Base-by-base conservation (phyloP, 2,113 vertebrate genomes). In the Cettia cetti region DNA sequence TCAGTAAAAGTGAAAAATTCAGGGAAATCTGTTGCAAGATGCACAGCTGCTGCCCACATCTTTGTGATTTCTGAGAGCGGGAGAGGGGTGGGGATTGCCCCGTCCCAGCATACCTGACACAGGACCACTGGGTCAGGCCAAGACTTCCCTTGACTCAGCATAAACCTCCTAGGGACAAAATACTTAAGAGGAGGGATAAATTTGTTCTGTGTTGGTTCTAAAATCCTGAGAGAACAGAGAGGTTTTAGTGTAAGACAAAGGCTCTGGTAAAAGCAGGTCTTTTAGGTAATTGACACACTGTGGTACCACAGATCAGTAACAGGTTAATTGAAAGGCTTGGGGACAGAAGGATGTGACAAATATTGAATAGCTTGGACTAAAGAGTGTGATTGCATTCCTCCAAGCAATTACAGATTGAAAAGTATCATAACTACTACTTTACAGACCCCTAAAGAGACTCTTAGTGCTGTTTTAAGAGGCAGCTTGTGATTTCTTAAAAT, bases 271-370 rank as follows among this genome's bases (percentile, higher is more conserved):
- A 69, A 82, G 30, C 15, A 76, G 23, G 4, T 82, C 18, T 79
- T 59, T 53, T 6, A 4, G 33, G 18, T 39, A 59, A 22, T 3
- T 59, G 16, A 33, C 0, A 4, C 12, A 20, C 8, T 1, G 0
- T 37, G 2, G 15, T 76, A 49, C 16, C 0, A 0, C 13, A 45
- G 30, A 24, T 42, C 1, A 2, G 6, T 19, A 11, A 28, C 19
- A 30, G 33, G 12, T 56, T 63, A 76, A 57, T 45, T 85, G 23
- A 37, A 50, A 71, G 26, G 71, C 26, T 74, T 0, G 0, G 7
- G 8, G 5, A 26, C 23, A 49, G 30, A 77, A 86, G 3, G 2
- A 17, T 75, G 12, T 40, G 26, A 27, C 64, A 70, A 65, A 74
- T 26, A 13, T 11, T 54, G 21, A 88, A 61, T 13, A 83, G 33